Percentiles rank a stretch among this genome's conserved stretches.
Evolutionary conservation across 2,113 vertebrate genomes (phyloP).

Genomic region (Thymallus thymallus): DNA sequence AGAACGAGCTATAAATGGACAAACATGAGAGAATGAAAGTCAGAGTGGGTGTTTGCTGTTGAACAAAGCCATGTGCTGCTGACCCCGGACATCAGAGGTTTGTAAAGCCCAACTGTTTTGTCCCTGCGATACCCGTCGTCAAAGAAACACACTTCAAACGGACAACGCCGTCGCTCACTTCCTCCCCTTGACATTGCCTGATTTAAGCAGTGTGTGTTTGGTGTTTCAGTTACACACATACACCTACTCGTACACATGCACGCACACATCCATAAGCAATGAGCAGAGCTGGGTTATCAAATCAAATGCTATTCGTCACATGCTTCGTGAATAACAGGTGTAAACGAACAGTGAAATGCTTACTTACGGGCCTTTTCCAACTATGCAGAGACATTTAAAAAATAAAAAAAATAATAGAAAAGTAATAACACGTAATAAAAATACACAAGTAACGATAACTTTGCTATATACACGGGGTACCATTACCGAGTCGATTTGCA

Average conservation of each 20-base stretch:
- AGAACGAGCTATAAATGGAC: not conserved
- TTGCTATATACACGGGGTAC: too few relatives aligned
- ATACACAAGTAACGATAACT: too few relatives aligned
- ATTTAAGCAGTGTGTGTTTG: slow-evolving; percentile 17
- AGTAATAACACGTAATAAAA: too few relatives aligned
- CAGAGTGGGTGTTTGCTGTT: not conserved
- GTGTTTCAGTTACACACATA: not conserved
- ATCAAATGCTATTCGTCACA: too few relatives aligned
- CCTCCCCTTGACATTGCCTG: slow-evolving; percentile 20
- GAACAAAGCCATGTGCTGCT: slow-evolving; percentile 4
- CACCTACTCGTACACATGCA: not conserved
- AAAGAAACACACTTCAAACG: slow-evolving; percentile 36
- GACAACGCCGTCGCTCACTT: slow-evolving; percentile 26
- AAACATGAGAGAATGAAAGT: not conserved
- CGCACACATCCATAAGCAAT: slow-evolving; percentile 16
- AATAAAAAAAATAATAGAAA: too few relatives aligned
- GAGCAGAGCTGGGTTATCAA: not conserved
- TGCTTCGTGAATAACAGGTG: too few relatives aligned
- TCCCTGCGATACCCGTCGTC: not conserved
- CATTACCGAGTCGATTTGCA: too few relatives aligned
- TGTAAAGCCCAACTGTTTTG: not conserved
- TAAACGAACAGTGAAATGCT: too few relatives aligned
- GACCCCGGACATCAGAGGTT: not conserved
- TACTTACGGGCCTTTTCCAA: too few relatives aligned
- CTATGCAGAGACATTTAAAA: too few relatives aligned